A percentile compares a stretch with the other conserved stretches of the same genome.
Evolutionary conservation across 2,888 invertebrate genomes (phyloP).

Genomic region (Nymphalis polychloros): DNA sequence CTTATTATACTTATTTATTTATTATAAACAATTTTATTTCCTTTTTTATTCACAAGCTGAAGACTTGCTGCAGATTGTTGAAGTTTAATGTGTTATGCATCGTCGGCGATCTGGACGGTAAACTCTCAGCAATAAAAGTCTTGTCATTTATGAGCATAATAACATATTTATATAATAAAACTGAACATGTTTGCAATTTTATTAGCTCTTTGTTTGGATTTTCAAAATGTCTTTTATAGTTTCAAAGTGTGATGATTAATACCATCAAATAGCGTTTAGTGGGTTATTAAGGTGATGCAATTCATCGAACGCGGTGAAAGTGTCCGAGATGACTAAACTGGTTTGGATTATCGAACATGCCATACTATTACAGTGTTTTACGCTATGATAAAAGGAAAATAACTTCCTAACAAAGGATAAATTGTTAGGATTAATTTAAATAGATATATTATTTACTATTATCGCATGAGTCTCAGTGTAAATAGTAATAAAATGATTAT

Average conservation of each 20-base stretch:
- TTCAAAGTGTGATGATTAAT: slow-evolving; percentile 20
- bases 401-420: neutral
- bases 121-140: slow-evolving; percentile 1
- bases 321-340: slow-evolving; percentile 48
- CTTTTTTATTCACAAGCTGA: neutral
- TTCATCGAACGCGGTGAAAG: slow-evolving; percentile 51
- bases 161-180: slow-evolving; percentile 11
- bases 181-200: neutral
- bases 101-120: slow-evolving; percentile 13
- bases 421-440: neutral
- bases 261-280: slow-evolving; percentile 44
- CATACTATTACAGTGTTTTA: slow-evolving; percentile 5
- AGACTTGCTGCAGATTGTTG: slow-evolving; percentile 1
- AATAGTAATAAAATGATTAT: neutral
- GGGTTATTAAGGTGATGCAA: slow-evolving; percentile 47
- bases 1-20: too few species aligned
- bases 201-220: neutral
- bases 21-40: neutral
- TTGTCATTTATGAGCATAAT: neutral
- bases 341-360: slow-evolving; percentile 37
- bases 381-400: neutral
- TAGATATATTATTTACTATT: too few species aligned
- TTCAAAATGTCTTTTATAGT: slow-evolving; percentile 3
- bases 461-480: neutral
- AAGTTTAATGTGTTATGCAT: slow-evolving; percentile 12